Evolutionary conservation across 1,140 invertebrate genomes (phyloP).

Genomic region (Phymastichus coffea): DNA sequence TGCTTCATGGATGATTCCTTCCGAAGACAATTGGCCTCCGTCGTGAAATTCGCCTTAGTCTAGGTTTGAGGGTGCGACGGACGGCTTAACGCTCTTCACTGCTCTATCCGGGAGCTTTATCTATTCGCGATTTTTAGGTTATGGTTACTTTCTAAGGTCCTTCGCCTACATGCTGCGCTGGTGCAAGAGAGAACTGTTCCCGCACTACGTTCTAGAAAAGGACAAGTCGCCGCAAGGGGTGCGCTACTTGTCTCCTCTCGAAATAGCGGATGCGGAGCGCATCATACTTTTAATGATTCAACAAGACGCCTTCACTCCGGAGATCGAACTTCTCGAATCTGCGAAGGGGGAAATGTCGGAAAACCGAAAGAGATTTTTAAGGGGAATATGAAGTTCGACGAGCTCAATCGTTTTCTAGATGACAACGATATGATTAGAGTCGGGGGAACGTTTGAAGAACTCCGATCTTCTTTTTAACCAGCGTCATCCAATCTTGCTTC

Average conservation of each 20-base stretch:
- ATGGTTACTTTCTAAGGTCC: neutral
- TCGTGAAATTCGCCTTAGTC: neutral
- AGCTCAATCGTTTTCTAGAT: conserved; percentile 41
- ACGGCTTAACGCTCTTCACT: neutral
- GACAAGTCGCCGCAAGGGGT: too few relatives aligned
- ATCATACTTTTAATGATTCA: too few relatives aligned
- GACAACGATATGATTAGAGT: conserved; percentile 42
- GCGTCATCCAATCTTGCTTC: conserved; percentile 46
- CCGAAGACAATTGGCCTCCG: neutral
- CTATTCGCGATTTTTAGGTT: neutral
- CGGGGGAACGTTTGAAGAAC: conserved; percentile 43
- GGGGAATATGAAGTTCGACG: conserved; percentile 9
- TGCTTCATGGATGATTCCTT: neutral
- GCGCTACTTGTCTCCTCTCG: too few relatives aligned
- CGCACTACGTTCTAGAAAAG: too few relatives aligned
- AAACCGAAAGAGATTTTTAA: neutral
- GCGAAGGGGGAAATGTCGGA: neutral
- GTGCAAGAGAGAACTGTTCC: too few relatives aligned
- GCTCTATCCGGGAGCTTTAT: neutral
- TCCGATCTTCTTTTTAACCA: conserved; percentile 30
- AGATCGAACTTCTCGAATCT: too few relatives aligned
- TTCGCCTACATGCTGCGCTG: too few relatives aligned
- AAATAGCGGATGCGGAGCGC: too few relatives aligned
- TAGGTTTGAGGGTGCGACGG: neutral
- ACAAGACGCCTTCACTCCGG: too few relatives aligned